A percentile compares a stretch with the other conserved stretches of the same genome.
These are phyloP conservation scores for Oxygymnocypris stewartii DNA, from an alignment of 2,113 vertebrate genomes.

Conservation along the genomic window DNA sequence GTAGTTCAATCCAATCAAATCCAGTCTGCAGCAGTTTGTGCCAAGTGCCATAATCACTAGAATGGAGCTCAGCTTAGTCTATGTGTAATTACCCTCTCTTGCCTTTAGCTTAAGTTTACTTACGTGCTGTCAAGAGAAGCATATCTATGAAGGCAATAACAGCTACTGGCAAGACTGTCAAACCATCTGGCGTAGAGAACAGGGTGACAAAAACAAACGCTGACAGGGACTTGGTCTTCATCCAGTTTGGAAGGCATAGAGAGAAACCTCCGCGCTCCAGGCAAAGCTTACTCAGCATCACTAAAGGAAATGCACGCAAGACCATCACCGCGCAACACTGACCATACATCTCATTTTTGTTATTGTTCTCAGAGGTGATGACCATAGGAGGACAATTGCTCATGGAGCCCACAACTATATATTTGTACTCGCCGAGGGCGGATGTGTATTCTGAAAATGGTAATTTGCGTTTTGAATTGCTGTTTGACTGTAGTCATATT, in stretches of 20 bases:
- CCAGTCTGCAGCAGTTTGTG: neutral
- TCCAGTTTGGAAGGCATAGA: slow-evolving; percentile 44
- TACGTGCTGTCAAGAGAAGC: slow-evolving; percentile 37
- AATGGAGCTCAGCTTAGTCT: slow-evolving; percentile 18
- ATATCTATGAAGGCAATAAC: slow-evolving; percentile 43
- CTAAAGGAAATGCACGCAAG: slow-evolving; percentile 9
- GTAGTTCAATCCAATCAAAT: slow-evolving; percentile 14
- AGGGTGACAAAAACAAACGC: slow-evolving; percentile 48
- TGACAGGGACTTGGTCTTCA: slow-evolving; percentile 47
- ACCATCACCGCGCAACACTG: neutral
- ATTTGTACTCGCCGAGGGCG: neutral
- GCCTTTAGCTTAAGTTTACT: slow-evolving; percentile 48
- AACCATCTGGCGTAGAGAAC: slow-evolving; percentile 46
- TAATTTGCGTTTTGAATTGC: slow-evolving; percentile 9
- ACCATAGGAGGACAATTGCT: neutral
- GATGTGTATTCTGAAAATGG: neutral
- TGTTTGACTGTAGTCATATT: slow-evolving; percentile 12
- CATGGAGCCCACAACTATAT: neutral
- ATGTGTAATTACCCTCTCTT: slow-evolving; percentile 45
- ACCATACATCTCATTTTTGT: slow-evolving; percentile 16
- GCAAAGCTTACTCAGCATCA: slow-evolving; percentile 46
- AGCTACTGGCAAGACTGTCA: slow-evolving; percentile 46
- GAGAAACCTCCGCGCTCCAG: slow-evolving; percentile 30
- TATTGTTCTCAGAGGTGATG: neutral
- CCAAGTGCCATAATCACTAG: slow-evolving; percentile 40